Evolutionary conservation across 2,888 invertebrate species (phyloP).

Genomic region (Atrina japonica): DNA sequence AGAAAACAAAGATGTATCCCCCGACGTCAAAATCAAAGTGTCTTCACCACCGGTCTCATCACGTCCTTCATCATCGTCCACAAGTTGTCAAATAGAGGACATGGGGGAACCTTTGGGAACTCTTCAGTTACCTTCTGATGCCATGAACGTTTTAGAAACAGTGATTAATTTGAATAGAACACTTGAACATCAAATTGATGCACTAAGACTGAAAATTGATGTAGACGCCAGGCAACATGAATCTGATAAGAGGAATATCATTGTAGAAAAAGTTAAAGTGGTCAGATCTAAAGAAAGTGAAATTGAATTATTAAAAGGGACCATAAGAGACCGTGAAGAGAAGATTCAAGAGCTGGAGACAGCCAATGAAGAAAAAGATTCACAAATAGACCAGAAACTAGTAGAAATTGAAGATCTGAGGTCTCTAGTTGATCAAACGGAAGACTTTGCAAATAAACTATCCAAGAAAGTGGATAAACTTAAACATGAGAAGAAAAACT

Average conservation of each 20-base stretch:
- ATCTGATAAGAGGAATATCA: slow-evolving; percentile 56
- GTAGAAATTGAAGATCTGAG: slow-evolving; percentile 64
- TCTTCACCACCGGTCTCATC: slow-evolving; percentile 52
- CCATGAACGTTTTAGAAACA: slow-evolving; percentile 61
- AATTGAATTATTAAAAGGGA: slow-evolving; percentile 64
- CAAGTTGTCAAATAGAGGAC: slow-evolving; percentile 43
- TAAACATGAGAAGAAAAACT: slow-evolving; percentile 54
- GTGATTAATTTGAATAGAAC: slow-evolving; percentile 65
- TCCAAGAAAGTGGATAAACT: slow-evolving; percentile 59
- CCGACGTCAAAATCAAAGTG: slow-evolving; percentile 42
- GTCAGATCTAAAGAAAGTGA: slow-evolving; percentile 59
- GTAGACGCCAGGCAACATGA: slow-evolving; percentile 65
- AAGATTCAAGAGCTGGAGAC: slow-evolving; percentile 55
- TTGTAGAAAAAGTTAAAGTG: slow-evolving; percentile 57
- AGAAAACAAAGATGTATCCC: slow-evolving; percentile 32
- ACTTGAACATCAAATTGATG: slow-evolving; percentile 66
- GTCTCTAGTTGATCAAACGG: slow-evolving; percentile 64
- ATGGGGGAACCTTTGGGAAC: slow-evolving; percentile 54
- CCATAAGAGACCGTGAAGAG: slow-evolving; percentile 59
- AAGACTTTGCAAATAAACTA: slow-evolving; percentile 65
- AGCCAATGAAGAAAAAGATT: slow-evolving; percentile 58
- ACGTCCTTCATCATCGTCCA: slow-evolving; percentile 52
- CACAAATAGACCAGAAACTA: slow-evolving; percentile 59
- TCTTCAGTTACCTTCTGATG: slow-evolving; percentile 59
- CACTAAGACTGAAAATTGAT: slow-evolving; percentile 63